Evolutionary conservation across 1,140 invertebrate genomes (phyloP), one percentile per base, ranked within the genome.

Genomic region (Phymastichus coffea): DNA sequence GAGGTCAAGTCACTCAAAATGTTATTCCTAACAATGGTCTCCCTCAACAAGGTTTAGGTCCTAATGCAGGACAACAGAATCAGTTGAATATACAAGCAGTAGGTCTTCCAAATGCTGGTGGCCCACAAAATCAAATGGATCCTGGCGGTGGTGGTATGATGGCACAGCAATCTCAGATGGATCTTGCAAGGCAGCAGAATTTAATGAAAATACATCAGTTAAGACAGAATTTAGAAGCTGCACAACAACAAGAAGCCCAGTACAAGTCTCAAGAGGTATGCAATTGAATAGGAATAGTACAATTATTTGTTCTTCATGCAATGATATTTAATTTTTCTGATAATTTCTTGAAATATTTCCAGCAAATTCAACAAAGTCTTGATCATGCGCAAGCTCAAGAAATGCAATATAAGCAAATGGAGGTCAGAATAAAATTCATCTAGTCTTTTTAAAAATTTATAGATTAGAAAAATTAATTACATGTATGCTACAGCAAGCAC

Each of bases 321-420:
- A 57, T 33, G 26, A 49, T 37, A 35, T 30, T 47, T 47, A 7
- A 17, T 30, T 41, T 46, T 30, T 8, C 46, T 49, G 28, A 48
- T 38, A 44, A 26, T 17, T 51, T 54, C 35, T 62, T 28, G 46
- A 25, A n/a, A n/a, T n/a, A 44, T 41, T 38, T 48, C 15, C 41
- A 35, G 43, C 82, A 89, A 75, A 79, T 89, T 63, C 86, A 89
- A 69, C 85, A 88, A 74, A 87, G 83, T 64, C 77, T 92, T 44
- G 88, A 91, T 72, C 85, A 86, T 15, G 88, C 88, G 0, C 89
- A 92, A 66, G 88, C 89, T 66, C 88, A 90, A 69, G 89, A 91
- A 70, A 82, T 85, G 77, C 88, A 91, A 61, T 90, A 86, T 63
- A 88, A 88, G 70, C 86, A 88, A 65, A 86, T 89, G 10, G 88